Evolutionary conservation across 2,113 vertebrate species (phyloP).

Genomic region (Scortum barcoo): DNA sequence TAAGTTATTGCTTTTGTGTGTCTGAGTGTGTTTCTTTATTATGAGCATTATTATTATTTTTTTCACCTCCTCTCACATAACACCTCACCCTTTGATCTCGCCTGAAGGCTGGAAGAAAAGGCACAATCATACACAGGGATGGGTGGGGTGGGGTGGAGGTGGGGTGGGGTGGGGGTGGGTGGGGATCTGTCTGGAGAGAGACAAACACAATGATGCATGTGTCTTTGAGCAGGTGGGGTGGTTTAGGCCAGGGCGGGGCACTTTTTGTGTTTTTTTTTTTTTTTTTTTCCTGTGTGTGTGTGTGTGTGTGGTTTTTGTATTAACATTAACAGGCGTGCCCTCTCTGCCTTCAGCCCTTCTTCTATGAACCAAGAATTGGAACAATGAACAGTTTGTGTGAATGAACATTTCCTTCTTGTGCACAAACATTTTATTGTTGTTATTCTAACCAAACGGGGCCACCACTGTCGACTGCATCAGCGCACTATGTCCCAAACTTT

Average conservation of each 20-base stretch:
- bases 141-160: too few species aligned
- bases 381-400: constrained; percentile 62
- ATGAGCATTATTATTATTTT: constrained; percentile 28
- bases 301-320: constrained; percentile 39
- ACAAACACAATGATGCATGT: constrained; percentile 66
- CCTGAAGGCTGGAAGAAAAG: constrained; percentile 55
- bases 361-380: constrained; percentile 49
- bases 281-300: constrained; percentile 24
- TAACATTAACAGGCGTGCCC: constrained; percentile 69
- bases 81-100: constrained; percentile 74
- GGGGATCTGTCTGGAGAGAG: constrained; percentile 29
- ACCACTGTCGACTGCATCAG: constrained; percentile 53
- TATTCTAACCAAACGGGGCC: constrained; percentile 56
- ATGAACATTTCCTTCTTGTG: constrained; percentile 31
- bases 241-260: constrained; percentile 55
- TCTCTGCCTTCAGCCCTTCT: constrained; percentile 63
- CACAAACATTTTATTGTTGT: constrained; percentile 29
- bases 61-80: constrained; percentile 58
- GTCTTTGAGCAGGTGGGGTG: constrained; percentile 58
- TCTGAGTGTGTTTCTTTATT: constrained; percentile 64
- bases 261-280: constrained; percentile 33
- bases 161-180: too few species aligned
- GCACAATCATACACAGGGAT: constrained; percentile 12
- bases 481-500: constrained; percentile 40
- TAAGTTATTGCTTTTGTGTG: constrained; percentile 91